Conservation (phyloP, 1,140 invertebrate genomes). For the Zaprionus nigranus region DNA sequence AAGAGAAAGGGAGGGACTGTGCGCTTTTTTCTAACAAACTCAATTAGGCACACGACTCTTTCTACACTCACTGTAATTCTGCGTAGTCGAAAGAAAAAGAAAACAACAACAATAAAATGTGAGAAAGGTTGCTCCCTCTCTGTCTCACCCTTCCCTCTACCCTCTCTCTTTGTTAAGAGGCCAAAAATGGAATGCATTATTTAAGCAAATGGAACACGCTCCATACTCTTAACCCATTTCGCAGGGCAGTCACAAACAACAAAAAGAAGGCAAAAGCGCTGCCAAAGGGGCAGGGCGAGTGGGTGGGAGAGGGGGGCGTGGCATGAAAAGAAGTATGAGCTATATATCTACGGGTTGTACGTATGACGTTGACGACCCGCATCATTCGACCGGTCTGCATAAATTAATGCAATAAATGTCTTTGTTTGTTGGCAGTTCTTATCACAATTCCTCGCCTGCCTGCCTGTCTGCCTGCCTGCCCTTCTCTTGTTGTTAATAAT, state of each 20-base stretch:
- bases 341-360: background rate
- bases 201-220: slow-evolving; percentile 45
- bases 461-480: slow-evolving; percentile 21
- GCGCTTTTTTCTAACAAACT: slow-evolving; percentile 58
- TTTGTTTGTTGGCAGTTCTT: slow-evolving; percentile 59
- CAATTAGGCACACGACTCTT: slow-evolving; percentile 64
- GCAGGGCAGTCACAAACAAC: slow-evolving; percentile 18
- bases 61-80: slow-evolving; percentile 49
- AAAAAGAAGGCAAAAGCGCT: background rate
- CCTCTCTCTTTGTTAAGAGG: slow-evolving; percentile 46
- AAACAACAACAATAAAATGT: too few species aligned
- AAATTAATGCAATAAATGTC: slow-evolving; percentile 68
- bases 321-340: too few species aligned
- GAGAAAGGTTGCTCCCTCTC: background rate
- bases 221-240: slow-evolving; percentile 75
- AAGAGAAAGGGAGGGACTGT: background rate
- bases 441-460: slow-evolving; percentile 7
- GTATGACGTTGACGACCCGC: slow-evolving; percentile 21
- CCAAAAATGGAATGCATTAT: slow-evolving; percentile 60
- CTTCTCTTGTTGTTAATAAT: slow-evolving; percentile 28
- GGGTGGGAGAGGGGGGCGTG: background rate
- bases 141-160: background rate
- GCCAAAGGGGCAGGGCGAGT: background rate
- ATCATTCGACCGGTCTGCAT: slow-evolving; percentile 38
- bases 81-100: slow-evolving; percentile 36